These are phyloP conservation scores for Phengaris arion DNA, from an alignment of 2,888 invertebrate species.

Conservation along the genomic window DNA sequence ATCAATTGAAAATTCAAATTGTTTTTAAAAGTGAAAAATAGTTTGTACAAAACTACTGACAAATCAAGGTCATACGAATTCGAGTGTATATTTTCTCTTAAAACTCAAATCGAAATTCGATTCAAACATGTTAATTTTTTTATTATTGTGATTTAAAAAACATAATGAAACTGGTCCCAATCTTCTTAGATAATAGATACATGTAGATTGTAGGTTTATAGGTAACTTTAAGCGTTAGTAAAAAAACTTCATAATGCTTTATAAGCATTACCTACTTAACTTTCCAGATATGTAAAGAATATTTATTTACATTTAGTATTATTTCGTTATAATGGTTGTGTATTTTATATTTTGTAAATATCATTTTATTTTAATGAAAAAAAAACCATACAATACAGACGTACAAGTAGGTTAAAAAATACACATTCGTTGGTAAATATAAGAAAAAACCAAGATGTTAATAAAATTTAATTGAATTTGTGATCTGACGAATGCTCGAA, in stretches of 20 bases:
- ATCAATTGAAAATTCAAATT: neutral
- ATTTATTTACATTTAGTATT: slow-evolving; percentile 15
- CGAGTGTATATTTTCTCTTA: too few species aligned
- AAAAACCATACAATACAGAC: too few species aligned
- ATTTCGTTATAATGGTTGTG: slow-evolving; percentile 12
- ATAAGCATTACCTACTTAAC: neutral
- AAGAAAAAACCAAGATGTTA: too few species aligned
- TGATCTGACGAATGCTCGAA: too few species aligned
- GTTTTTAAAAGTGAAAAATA: neutral
- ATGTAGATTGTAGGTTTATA: neutral
- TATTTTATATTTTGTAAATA: neutral
- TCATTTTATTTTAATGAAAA: neutral
- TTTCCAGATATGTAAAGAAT: neutral
- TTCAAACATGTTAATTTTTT: neutral
- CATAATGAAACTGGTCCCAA: slow-evolving; percentile 34
- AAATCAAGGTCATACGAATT: neutral
- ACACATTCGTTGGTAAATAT: too few species aligned
- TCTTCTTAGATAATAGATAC: slow-evolving; percentile 28
- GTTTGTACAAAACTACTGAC: neutral
- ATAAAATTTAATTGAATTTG: too few species aligned
- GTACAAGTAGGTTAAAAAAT: too few species aligned
- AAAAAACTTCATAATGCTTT: neutral
- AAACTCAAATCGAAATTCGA: neutral
- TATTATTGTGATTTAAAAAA: neutral
- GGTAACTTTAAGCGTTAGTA: neutral